A percentile compares a stretch with the other conserved stretches of the same genome.
phyloP scores from a whole-genome alignment of 2,797 vertebrate species.

The Crocidura indochinensis region DNA sequence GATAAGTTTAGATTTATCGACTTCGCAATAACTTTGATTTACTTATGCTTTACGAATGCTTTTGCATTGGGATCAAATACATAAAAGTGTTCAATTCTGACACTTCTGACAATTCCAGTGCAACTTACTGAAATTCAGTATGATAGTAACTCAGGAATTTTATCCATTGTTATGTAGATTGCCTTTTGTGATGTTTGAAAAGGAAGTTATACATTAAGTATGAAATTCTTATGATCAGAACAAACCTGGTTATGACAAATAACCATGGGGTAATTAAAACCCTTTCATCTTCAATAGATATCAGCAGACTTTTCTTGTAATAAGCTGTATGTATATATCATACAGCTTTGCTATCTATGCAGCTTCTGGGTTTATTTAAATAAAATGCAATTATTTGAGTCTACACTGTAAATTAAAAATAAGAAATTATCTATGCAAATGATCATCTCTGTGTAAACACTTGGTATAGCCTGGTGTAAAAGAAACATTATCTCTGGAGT shows the following conservation, averaged over 20 bases:
- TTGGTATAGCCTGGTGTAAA: rapidly evolving
- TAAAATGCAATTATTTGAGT: not conserved
- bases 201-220: conserved; percentile 54
- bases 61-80: not conserved
- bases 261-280: not conserved
- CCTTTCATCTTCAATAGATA: not conserved
- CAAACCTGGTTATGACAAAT: not conserved
- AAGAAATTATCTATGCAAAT: not conserved
- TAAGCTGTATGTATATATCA: not conserved
- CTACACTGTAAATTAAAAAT: not conserved
- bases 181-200: conserved; percentile 44
- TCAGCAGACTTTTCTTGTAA: not conserved
- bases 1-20: not conserved
- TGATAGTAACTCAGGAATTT: not conserved
- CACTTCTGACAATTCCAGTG: not conserved
- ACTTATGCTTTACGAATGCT: not conserved
- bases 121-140: not conserved
- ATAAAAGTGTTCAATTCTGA: not conserved
- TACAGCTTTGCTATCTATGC: not conserved
- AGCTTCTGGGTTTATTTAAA: not conserved
- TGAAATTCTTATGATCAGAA: not conserved
- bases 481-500: not conserved
- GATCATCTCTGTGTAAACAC: too few relatives aligned
- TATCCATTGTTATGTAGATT: not conserved
- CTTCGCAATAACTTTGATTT: not conserved